Conservation (phyloP, 1,140 invertebrate genomes). For the Olivierus martensii region DNA sequence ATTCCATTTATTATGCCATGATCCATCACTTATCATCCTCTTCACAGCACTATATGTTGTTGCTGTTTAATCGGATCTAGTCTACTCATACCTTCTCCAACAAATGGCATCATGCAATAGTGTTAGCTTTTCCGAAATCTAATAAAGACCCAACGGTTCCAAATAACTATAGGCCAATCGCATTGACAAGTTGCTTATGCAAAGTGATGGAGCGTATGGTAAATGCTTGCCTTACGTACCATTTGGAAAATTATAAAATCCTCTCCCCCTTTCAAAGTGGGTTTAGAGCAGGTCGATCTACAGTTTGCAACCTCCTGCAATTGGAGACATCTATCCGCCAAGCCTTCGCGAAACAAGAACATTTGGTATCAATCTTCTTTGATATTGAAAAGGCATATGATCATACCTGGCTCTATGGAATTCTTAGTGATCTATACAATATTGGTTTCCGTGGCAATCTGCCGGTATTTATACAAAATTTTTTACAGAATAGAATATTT, state of each 20-base stretch:
- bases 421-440: constrained; percentile 24
- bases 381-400: constrained; percentile 33
- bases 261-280: background rate
- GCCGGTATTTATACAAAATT: background rate
- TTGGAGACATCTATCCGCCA: constrained; percentile 17
- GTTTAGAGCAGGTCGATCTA: background rate
- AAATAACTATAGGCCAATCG: background rate
- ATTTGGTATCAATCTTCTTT: constrained; percentile 24
- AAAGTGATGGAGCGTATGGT: background rate
- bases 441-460: constrained; percentile 1
- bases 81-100: too few relatives aligned
- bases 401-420: constrained; percentile 26
- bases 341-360: constrained; percentile 24
- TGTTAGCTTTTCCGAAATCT: background rate
- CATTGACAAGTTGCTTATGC: background rate
- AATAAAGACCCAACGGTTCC: background rate
- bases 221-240: background rate
- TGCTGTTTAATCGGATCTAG: too few relatives aligned
- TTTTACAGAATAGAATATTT: background rate
- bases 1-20: too few relatives aligned
- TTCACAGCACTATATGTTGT: too few relatives aligned
- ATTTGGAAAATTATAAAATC: background rate
- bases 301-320: background rate
- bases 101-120: too few relatives aligned
- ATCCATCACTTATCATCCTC: too few relatives aligned